Base-by-base conservation (phyloP, 2,888 invertebrate genomes). In the Polydrusus cervinus region DNA sequence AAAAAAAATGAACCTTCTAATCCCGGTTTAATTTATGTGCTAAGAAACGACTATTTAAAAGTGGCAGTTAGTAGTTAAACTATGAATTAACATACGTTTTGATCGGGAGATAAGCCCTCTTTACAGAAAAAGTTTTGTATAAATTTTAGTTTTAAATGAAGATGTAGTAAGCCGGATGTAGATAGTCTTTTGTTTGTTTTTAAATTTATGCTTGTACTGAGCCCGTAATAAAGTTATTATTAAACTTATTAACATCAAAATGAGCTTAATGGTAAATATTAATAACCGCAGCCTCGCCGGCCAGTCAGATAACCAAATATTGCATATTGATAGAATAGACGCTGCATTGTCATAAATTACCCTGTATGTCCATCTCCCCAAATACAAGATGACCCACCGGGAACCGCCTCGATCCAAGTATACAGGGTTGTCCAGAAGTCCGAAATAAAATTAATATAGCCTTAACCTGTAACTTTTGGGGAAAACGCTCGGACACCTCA, bases 81-180 rank as follows among this genome's bases (percentile, higher is more conserved):
- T 64, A 64, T 64, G 71, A 71, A 71, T 71, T 71, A 71, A 71
- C 62, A 62, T 71, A 38, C 62, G 64, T 64, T 64, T 71, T 40
- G 71, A 71, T 71, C 18, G 3, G 14, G 11, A 49, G 71, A 71
- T 71, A 71, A 64, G 69, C n/a, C 43, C 18, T 10, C 45, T 62
- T 53, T 71, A 71, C 62, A 61, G 45, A 71, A 71, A 71, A 69
- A 69, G 38, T 40, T 60, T 60, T 60, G 57, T 60, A 60, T 60
- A 60, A 60, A 38, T 60, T 38, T 60, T 38, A 38, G 38, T 60
- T 60, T 60, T 60, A 60, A 57, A 60, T 60, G 38, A 60, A 38
- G 57, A 60, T 60, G 38, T 60, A 38, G 38, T 38, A 60, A 34
- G 38, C 57, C 57, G 57, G 57, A 60, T 34, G 38, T 18, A 18